These are phyloP conservation scores for Cactoblastis cactorum DNA, from an alignment of 2,888 invertebrate genomes.

Conservation along the genomic window DNA sequence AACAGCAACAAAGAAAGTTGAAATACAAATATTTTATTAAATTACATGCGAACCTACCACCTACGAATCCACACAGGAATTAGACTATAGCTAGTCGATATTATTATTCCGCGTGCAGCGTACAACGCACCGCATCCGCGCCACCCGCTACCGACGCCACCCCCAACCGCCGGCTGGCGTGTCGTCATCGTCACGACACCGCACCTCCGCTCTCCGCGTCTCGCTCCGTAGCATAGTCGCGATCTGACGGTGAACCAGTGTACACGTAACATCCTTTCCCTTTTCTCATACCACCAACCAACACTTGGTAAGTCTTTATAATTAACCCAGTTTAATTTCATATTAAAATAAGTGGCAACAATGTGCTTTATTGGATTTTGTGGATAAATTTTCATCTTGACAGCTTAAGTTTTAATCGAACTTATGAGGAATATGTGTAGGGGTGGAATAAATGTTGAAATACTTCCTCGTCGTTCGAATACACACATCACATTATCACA, in stretches of 20 bases:
- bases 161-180: constrained; percentile 27
- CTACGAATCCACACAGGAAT: too few relatives aligned
- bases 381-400: neutral
- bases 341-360: neutral
- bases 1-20: too few relatives aligned
- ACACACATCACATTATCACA: constrained; percentile 10
- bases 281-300: constrained; percentile 42
- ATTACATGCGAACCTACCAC: constrained; percentile 24
- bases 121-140: neutral
- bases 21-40: neutral
- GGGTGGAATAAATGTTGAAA: constrained; percentile 24
- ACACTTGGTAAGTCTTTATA: constrained; percentile 52
- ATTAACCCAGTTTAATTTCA: constrained; percentile 17
- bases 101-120: constrained; percentile 12
- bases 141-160: neutral
- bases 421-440: constrained; percentile 22
- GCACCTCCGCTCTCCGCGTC: constrained; percentile 26
- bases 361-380: neutral
- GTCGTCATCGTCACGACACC: constrained; percentile 22
- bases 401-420: constrained; percentile 39
- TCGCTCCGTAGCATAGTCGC: constrained; percentile 50
- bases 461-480: constrained; percentile 24
- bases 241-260: constrained; percentile 49
- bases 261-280: constrained; percentile 42
- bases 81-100: constrained; percentile 12